Evolutionary conservation across 2,797 vertebrate genomes (phyloP).

Genomic region (Pseudomugil gertrudae): DNA sequence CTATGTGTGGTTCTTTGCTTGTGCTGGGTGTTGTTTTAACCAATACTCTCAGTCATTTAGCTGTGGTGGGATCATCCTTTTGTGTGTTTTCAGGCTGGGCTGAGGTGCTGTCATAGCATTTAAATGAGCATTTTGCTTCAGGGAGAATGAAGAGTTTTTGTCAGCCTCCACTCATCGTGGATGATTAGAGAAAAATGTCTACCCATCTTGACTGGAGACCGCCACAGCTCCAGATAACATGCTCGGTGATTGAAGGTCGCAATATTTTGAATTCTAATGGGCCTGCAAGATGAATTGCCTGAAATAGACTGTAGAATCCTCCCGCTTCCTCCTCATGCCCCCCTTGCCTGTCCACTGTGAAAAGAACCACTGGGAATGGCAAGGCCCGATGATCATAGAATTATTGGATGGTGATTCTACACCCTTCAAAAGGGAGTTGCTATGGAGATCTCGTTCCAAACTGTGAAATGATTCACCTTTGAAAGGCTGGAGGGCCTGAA

Average conservation of each 20-base stretch:
- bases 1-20: slow-evolving; percentile 76
- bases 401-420: slow-evolving; percentile 99
- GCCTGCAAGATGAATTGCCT: slow-evolving; percentile 99
- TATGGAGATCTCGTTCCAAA: slow-evolving; percentile 99
- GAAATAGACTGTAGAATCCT: slow-evolving; percentile 99
- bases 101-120: slow-evolving; percentile 96
- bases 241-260: slow-evolving; percentile 99
- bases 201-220: slow-evolving; percentile 99
- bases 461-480: slow-evolving; percentile 99
- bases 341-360: slow-evolving; percentile 96
- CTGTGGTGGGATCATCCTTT: slow-evolving; percentile 83
- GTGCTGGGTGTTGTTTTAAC: slow-evolving; percentile 80
- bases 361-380: slow-evolving; percentile 99
- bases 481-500: slow-evolving; percentile 99
- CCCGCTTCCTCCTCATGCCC: slow-evolving; percentile 87
- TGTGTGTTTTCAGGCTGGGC: slow-evolving; percentile 90
- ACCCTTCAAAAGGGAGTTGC: slow-evolving; percentile 99
- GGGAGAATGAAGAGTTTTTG: slow-evolving; percentile 98
- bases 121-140: slow-evolving; percentile 99
- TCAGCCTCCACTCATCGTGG: slow-evolving; percentile 98
- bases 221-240: slow-evolving; percentile 99
- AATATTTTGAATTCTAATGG: slow-evolving; percentile 99
- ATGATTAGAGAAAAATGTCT: slow-evolving; percentile 99
- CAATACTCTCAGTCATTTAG: slow-evolving; percentile 65
- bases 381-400: slow-evolving; percentile 99